Evolutionary conservation across 2,888 invertebrate genomes (phyloP), one percentile per base, ranked within the genome.

Genomic region (Lasioglossum zephyrum): DNA sequence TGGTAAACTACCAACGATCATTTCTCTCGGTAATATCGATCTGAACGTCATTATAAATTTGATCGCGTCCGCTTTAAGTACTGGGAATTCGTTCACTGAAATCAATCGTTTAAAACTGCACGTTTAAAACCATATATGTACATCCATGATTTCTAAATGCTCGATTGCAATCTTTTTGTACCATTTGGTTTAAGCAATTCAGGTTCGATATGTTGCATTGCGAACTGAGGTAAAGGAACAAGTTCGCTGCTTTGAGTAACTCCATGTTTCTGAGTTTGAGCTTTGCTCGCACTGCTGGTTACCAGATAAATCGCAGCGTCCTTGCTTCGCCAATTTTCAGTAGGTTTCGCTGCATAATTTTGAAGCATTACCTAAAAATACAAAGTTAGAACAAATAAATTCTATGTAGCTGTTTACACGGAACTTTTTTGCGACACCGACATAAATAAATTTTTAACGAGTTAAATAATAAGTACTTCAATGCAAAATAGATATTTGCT

Each of bases 1-100:
- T 0, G 99, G 98, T 79, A 99, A 95, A 31, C 97, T 96, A 4
- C 96, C 96, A 70, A 97, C 95, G 63, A 99, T 96, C 18, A 97
- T 96, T 88, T 98, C 98, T 74, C 96, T 96, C 0, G 98, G 98
- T 86, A 99, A 96, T 91, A 99, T 96, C 82, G 98, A 98, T 83
- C 99, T 97, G 95, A 99, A 99, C 9, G 98, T 98, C 97, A 99
- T 99, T 16, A 99, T 95, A 94, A 98, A 99, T 95, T 99, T 99
- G 79, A 99, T 97, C 4, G 98, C 98, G 95, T 99, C 99, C 0
- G 99, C 99, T 95, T 99, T 99, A 49, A 99, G 95, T 1, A 99
- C 98, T 0, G 99, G 98, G 85, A 97, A 95, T 91, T 97, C 97
- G 93, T 98, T 97, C 13, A 98, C 98, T 98, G 95, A 87, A 96